phyloP scores from a whole-genome alignment of 2,797 vertebrate genomes.

The Lates japonicus region DNA sequence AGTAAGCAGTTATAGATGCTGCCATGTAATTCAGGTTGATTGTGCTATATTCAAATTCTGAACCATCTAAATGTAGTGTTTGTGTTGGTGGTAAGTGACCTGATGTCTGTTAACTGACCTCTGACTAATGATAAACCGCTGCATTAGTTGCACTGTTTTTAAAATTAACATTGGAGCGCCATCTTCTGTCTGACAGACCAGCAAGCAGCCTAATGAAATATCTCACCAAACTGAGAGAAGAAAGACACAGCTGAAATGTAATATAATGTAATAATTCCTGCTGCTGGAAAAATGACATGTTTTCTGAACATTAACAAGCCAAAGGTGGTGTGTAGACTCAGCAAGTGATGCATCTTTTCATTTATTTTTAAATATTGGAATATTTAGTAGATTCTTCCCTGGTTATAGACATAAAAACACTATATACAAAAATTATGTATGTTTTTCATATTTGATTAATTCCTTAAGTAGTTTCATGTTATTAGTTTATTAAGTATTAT shows the following conservation, averaged over 20 bases:
- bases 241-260: not conserved
- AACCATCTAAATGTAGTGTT: rapidly evolving
- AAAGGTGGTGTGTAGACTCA: not conserved
- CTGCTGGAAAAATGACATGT: too few species aligned
- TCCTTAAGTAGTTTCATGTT: too few species aligned
- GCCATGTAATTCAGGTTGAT: not conserved
- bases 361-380: too few species aligned
- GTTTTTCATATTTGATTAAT: too few species aligned
- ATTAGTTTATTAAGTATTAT: too few species aligned
- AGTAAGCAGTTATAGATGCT: not conserved
- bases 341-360: not conserved
- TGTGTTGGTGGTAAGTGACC: not conserved
- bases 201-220: not conserved
- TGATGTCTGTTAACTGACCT: not conserved
- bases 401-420: too few species aligned
- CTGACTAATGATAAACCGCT: slow-evolving; percentile 7
- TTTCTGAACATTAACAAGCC: too few species aligned
- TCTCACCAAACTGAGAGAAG: not conserved
- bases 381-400: too few species aligned
- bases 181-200: slow-evolving; percentile 36
- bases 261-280: not conserved
- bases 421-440: too few species aligned
- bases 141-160: not conserved
- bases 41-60: not conserved
- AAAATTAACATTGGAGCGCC: slow-evolving; percentile 41